These are phyloP conservation scores for Clepsis dumicolana DNA, from an alignment of 2,888 invertebrate genomes.

Conservation along the genomic window DNA sequence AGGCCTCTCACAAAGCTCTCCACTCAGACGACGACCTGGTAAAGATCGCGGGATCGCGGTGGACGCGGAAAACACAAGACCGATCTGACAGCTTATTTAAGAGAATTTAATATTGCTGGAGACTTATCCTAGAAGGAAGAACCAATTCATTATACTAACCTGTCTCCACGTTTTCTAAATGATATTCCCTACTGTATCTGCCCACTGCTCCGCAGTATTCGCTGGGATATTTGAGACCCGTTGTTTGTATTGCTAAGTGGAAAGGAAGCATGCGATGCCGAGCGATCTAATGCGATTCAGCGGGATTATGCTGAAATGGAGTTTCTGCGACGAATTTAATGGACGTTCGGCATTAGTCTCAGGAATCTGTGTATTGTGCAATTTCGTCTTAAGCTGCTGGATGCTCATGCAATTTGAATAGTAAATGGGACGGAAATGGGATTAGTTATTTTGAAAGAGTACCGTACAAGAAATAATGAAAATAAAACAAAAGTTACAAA, in stretches of 20 bases:
- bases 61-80: no score
- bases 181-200: background rate
- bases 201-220: background rate
- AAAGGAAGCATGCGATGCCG: constrained; percentile 38
- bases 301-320: constrained; percentile 35
- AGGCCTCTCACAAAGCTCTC: no score
- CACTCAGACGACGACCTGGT: no score
- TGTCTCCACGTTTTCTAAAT: background rate
- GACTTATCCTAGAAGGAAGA: no score
- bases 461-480: no score
- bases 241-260: constrained; percentile 43
- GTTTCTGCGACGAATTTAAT: constrained; percentile 13
- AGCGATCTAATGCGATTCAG: constrained; percentile 37
- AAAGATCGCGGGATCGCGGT: no score
- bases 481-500: no score
- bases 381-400: background rate
- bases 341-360: constrained; percentile 2
- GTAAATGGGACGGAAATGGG: background rate
- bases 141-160: no score
- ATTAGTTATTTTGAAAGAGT: no score
- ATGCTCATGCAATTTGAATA: background rate
- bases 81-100: no score
- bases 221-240: constrained; percentile 37
- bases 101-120: no score
- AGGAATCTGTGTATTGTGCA: background rate